Conservation (phyloP, 2,888 invertebrate species). For the Cactoblastis cactorum region DNA sequence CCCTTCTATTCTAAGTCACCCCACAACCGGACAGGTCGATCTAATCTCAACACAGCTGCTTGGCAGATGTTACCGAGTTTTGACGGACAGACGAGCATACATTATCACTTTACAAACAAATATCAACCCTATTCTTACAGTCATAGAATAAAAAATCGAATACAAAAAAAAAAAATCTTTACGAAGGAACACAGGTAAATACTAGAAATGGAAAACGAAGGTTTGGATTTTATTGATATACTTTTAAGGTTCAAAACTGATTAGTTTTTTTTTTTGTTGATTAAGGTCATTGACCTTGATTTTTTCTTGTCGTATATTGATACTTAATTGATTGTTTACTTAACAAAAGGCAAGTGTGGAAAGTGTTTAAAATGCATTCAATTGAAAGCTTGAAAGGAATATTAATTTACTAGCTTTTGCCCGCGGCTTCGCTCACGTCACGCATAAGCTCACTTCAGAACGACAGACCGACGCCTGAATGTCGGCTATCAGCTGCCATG, state of each 20-base stretch:
- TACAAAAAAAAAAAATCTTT: neutral
- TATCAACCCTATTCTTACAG: neutral
- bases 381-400: too few species aligned
- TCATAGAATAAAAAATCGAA: constrained; percentile 10
- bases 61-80: constrained; percentile 56
- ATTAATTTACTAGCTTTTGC: too few species aligned
- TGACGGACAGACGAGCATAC: constrained; percentile 22
- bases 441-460: too few species aligned
- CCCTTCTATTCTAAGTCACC: constrained; percentile 53
- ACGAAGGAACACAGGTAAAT: neutral
- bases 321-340: constrained; percentile 20
- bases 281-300: constrained; percentile 17
- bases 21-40: constrained; percentile 60
- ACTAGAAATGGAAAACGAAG: neutral
- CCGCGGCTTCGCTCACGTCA: too few species aligned
- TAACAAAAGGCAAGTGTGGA: constrained; percentile 15
- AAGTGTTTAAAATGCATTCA: constrained; percentile 10
- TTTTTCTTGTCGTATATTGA: constrained; percentile 14
- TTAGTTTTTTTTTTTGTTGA: neutral
- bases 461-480: too few species aligned
- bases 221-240: neutral
- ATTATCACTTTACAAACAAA: neutral
- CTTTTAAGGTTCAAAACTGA: constrained; percentile 10
- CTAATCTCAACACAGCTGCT: constrained; percentile 67
- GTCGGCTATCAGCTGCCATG: too few species aligned